Evolutionary conservation across 2,113 vertebrate species (phyloP).

Genomic region (Ia io): DNA sequence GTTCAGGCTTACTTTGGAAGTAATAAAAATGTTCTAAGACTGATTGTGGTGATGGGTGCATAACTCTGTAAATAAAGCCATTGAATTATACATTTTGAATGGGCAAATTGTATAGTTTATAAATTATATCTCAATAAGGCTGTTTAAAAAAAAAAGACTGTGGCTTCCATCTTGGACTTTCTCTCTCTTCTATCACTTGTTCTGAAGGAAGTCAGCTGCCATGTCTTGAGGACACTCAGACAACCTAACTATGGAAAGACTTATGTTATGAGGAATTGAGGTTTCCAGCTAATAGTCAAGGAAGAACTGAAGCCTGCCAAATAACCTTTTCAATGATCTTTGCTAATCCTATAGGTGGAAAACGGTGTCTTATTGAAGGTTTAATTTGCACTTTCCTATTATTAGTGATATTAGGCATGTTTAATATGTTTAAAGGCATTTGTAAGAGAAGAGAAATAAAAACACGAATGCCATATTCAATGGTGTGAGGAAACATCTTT

Average conservation of each 20-base stretch:
- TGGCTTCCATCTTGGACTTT: neutral
- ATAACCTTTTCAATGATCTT: constrained; percentile 24
- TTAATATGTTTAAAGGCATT: constrained; percentile 36
- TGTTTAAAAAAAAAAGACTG: neutral
- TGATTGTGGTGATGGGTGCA: neutral
- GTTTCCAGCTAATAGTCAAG: neutral
- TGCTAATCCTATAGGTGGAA: neutral
- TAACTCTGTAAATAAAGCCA: neutral
- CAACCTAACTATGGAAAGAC: neutral
- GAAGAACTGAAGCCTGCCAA: neutral
- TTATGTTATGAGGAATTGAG: neutral
- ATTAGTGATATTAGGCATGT: neutral
- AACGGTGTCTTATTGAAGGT: neutral
- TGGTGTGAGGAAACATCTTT: neutral
- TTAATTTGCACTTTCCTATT: neutral
- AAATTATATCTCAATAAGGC: neutral
- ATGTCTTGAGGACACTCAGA: neutral
- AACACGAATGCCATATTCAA: neutral
- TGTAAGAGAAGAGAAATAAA: constrained; percentile 21
- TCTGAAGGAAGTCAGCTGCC: neutral
- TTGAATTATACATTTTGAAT: constrained; percentile 5
- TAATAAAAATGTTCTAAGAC: constrained; percentile 2
- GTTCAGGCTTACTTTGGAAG: neutral
- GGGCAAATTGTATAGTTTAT: neutral
- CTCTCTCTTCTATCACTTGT: neutral